Evolutionary conservation across 37 sponge, comb jelly and placozoan species (phyloP).

Genomic region (Geodia barretti): DNA sequence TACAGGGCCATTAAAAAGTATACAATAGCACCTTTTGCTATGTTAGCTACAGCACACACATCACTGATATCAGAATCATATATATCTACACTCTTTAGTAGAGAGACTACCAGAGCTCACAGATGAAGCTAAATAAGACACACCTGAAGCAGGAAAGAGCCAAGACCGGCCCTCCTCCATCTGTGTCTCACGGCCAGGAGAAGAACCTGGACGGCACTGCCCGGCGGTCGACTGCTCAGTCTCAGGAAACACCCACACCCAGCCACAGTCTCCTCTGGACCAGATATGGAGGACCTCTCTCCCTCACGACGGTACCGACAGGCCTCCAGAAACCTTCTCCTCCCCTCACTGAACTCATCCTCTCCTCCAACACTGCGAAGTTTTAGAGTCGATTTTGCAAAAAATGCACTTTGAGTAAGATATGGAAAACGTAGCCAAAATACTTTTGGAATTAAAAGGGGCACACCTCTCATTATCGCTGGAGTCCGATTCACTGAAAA

Average conservation of each 20-base stretch:
- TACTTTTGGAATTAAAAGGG: neutral
- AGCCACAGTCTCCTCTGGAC: conserved; percentile 40
- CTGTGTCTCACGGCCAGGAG: conserved; percentile 76
- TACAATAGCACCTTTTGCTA: no score
- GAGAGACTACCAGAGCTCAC: no score
- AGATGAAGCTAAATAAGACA: neutral
- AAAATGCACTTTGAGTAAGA: no score
- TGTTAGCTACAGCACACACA: neutral
- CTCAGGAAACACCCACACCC: conserved; percentile 47
- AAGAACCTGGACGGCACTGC: conserved; percentile 53
- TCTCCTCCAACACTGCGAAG: neutral
- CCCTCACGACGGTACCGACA: neutral
- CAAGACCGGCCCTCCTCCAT: conserved; percentile 60
- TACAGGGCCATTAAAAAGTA: no score
- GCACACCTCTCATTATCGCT: conserved; percentile 2
- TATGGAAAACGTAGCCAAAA: neutral
- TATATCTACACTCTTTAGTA: no score
- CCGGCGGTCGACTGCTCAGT: conserved; percentile 19
- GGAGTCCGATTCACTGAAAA: conserved; percentile 26
- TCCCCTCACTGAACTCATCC: neutral
- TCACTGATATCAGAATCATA: neutral
- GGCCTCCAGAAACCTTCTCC: neutral
- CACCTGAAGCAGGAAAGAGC: conserved; percentile 74
- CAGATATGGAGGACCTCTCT: conserved; percentile 21
- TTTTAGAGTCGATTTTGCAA: no score